Evolutionary conservation across 2,113 vertebrate species (phyloP), one percentile per base, ranked within the genome.

Genomic region (Rhegmatorhina hoffmannsi): DNA sequence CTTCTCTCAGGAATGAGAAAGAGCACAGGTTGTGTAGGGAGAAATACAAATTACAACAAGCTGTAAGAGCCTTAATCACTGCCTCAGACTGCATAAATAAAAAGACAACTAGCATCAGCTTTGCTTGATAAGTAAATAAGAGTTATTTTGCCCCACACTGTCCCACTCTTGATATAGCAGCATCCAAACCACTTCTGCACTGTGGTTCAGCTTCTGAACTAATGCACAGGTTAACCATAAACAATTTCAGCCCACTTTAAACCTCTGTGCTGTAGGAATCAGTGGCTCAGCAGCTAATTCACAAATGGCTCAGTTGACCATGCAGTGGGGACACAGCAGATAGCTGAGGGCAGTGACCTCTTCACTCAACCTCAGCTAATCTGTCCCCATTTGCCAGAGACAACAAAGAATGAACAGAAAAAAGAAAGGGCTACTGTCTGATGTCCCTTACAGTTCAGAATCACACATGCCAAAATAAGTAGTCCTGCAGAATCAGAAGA

Each of bases 261-360:
- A 72, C 29, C 76, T 67, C 76, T 56, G 64, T 75, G 83, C 80
- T 36, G 76, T 4, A 93, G 90, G 86, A 96, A 90, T 88, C 90
- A 80, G 90, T 67, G 88, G 96, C 86, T 97, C 83, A 92, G 96
- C 94, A 95, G 95, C 88, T 95, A 93, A 96, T 95, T 92, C 94
- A 88, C 79, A 90, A 94, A 93, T 93, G 89, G 86, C 89, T 95
- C 80, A 90, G 95, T 63, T 97, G 95, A 92, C 94, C 94, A 68
- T 94, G 92, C 76, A 77, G 92, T 55, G 83, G 79, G 95, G 91
- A 97, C 94, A 93, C 64, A 2, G 76, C 83, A 92, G 96, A 94
- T 47, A 94, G 96, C 80, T 94, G 84, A 92, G 91, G 92, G 95
- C 86, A 93, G 91, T 92, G 94, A 96, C 94, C 95, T 88, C 73